Evolutionary conservation across 1,140 invertebrate species (phyloP), one percentile per base, ranked within the genome.

Genomic region (Leptinotarsa undecemlineata): DNA sequence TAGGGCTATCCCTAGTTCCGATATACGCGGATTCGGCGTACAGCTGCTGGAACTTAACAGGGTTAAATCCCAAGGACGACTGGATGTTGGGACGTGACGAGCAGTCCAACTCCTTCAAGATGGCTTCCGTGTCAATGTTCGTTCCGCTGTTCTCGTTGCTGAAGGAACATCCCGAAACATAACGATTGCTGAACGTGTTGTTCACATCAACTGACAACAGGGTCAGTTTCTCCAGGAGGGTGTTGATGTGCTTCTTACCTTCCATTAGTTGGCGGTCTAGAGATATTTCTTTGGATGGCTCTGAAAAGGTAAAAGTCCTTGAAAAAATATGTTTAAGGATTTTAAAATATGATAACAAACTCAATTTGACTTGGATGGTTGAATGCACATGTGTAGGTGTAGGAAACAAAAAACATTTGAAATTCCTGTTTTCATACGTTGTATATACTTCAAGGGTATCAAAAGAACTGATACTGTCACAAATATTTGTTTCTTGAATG

Each of bases 101-200:
- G n/a, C 73, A 64, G 68, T 78, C 78, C 17, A 81, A 74, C 48
- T 76, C 76, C 20, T 81, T 76, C 15, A 81, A 75, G 67, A 81
- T 77, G 11, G 71, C 68, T 69, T 80, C 75, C 0, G 76, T 71
- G 71, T 80, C 78, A 21, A 75, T 62, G 68, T 66, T 62, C 33
- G 3, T 66, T 47, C 67, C 42, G 60, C 47, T 23, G 42, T 73
- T 48, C 6, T 77, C 68, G 11, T 76, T 74, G 17, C 51, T 68
- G 20, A 51, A 57, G 8, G 82, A 83, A 79, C 82, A 84, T 42
- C 81, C 81, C 11, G 82, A 83, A 19, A 82, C 78, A 66, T 84
- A 81, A 51, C 82, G 76, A 57, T 61, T 78, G n/a, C 72, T 63
- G 73, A 80, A 78, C 4, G 72, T 20, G n/a, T 70, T 63, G 33